Percentiles rank a stretch among this genome's conserved stretches.
These are phyloP conservation scores for Drosophila mulleri DNA, from an alignment of 2,888 invertebrate genomes.

Conservation along the genomic window DNA sequence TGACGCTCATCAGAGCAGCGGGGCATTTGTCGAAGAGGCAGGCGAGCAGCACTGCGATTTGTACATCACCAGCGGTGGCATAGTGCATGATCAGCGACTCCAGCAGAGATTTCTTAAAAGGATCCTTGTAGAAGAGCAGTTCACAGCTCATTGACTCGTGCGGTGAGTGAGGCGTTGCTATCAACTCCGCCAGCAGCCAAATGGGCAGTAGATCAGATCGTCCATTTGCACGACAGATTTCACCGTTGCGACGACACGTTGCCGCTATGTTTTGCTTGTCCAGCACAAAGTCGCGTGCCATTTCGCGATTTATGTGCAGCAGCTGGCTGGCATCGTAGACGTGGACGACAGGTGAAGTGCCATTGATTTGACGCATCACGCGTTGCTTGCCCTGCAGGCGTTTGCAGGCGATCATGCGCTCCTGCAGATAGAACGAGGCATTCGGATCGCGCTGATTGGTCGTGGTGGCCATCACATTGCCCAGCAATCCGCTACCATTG, in stretches of 20 bases:
- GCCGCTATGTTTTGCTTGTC: conserved; percentile 85
- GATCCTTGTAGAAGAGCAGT: conserved; percentile 91
- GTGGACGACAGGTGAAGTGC: conserved; percentile 79
- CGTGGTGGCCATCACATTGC: conserved; percentile 83
- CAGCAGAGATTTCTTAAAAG: conserved; percentile 93
- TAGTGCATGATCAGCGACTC: conserved; percentile 94
- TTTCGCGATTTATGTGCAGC: conserved; percentile 91
- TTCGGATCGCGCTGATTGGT: conserved; percentile 85
- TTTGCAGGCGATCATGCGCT: conserved; percentile 85
- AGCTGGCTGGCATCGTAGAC: conserved; percentile 86
- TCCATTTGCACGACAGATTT: conserved; percentile 90
- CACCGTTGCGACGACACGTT: conserved; percentile 93
- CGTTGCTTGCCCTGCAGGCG: conserved; percentile 81
- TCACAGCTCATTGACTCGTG: conserved; percentile 86
- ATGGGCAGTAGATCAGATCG: conserved; percentile 94
- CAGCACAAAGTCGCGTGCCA: conserved; percentile 93
- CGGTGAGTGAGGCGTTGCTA: conserved; percentile 86
- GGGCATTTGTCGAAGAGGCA: conserved; percentile 93
- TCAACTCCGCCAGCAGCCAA: conserved; percentile 93
- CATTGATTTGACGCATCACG: conserved; percentile 82
- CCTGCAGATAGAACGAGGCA: conserved; percentile 93
- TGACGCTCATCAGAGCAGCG: conserved; percentile 75
- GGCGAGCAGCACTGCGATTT: conserved; percentile 97
- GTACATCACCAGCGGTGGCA: conserved; percentile 92
- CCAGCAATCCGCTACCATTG: conserved; percentile 85